Evolutionary conservation across 2,113 vertebrate species (phyloP).

Genomic region (Mellivora capensis): DNA sequence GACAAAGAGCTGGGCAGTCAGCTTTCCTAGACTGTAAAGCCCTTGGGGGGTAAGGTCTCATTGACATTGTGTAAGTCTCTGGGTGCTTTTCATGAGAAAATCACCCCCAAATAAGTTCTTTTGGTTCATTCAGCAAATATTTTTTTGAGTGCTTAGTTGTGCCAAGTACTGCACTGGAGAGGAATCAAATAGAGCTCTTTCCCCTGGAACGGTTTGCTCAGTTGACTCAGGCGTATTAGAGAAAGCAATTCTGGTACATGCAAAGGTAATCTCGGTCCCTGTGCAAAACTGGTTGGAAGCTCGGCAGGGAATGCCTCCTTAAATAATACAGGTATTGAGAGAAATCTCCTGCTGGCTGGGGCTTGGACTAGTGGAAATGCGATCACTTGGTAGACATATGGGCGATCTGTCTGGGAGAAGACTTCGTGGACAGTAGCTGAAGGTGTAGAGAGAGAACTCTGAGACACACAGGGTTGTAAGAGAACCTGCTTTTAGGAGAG

Average conservation of each 20-base stretch:
- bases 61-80: not conserved
- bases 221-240: not conserved
- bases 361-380: conserved; percentile 6
- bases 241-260: not conserved
- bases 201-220: not conserved
- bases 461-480: not conserved
- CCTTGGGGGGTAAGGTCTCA: not conserved
- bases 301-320: not conserved
- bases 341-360: not conserved
- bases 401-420: not conserved
- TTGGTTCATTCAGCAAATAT: not conserved
- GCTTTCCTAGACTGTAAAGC: not conserved
- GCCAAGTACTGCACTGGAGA: not conserved
- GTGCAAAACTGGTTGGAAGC: not conserved
- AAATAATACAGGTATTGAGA: not conserved
- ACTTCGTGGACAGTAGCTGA: not conserved
- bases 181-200: not conserved
- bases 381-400: not conserved
- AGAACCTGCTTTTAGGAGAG: not conserved
- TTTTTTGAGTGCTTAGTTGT: not conserved
- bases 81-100: not conserved
- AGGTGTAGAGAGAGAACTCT: not conserved
- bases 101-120: not conserved
- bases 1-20: not conserved
- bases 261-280: not conserved